Base-by-base conservation (phyloP, 2,888 invertebrate genomes). In the Gastracanthus pulcherrimus region DNA sequence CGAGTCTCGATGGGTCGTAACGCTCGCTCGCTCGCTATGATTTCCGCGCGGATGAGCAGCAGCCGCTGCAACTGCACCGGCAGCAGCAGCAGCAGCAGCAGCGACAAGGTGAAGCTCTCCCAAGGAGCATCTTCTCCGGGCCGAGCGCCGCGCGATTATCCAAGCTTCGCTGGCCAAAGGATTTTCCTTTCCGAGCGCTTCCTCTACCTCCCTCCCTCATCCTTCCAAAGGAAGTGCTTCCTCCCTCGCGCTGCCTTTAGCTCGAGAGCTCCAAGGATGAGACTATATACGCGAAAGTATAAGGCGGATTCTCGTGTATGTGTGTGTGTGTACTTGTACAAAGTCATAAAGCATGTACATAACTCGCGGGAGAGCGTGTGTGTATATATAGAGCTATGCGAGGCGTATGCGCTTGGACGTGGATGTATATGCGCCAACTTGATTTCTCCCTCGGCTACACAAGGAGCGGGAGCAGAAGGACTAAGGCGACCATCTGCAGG, bases 121-220 rank as follows among this genome's bases (percentile, higher is more conserved):
- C n/a, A n/a, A n/a, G n/a, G 62, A 76, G 67, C 29, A 76, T 67
- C 60, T 34, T 66, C 62, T 41, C 16, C 19, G 86, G 87, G 83
- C 84, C 76, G 23, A 19, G 34, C 34, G 71, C 31, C 84, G 85
- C 84, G 81, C 88, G 89, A 90, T 91, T 91, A 91, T 89, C 87
- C 88, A 88, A 90, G 90, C 89, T 89, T 88, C 86, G 87, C 88
- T 90, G 87, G 86, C 89, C 91, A 91, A 90, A 90, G 90, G 89
- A 90, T 89, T 88, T 88, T 88, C 86, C 87, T 84, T 81, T 66
- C 71, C 82, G 80, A 66, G 82, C 83, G 45, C 26, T 67, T 84
- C 76, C 80, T 72, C 76, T 19, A 83, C 82, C 82, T 83, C 75
- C 23, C 9, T 23, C 19, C 9, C 16, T 41, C 19, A 23, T 4